These are phyloP conservation scores for Opisthocomus hoazin DNA, from an alignment of 2,113 vertebrate genomes.

Conservation along the genomic window DNA sequence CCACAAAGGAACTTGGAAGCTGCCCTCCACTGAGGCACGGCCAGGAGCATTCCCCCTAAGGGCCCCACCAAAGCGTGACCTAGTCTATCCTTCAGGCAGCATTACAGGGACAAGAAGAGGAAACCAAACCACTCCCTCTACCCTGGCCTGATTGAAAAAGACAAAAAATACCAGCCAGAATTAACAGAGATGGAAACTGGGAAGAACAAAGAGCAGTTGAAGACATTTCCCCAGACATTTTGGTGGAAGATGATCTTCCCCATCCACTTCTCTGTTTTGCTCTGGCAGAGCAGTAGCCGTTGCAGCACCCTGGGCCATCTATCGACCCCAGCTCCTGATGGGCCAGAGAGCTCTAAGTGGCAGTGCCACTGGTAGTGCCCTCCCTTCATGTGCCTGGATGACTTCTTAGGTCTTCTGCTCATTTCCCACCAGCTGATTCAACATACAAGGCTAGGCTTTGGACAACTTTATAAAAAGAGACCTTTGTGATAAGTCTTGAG, in stretches of 20 bases:
- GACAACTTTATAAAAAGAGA: neutral
- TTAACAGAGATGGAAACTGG: neutral
- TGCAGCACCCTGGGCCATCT: accelerated
- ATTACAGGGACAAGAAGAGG: neutral
- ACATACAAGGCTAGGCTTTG: neutral
- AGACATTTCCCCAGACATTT: neutral
- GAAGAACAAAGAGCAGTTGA: neutral
- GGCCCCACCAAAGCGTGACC: neutral
- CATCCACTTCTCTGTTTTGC: neutral
- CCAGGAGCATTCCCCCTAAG: neutral
- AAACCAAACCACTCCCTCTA: neutral
- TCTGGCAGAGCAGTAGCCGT: neutral
- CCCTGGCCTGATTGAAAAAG: neutral
- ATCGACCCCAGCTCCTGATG: neutral
- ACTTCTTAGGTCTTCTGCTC: neutral
- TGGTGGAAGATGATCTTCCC: neutral
- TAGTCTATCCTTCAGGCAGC: neutral
- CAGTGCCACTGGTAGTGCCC: neutral
- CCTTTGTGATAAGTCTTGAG: neutral
- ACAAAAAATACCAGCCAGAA: neutral
- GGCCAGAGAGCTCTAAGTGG: neutral
- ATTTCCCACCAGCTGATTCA: neutral
- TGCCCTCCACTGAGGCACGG: neutral
- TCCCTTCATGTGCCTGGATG: neutral
- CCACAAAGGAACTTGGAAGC: neutral